Percentiles rank a stretch among this genome's conserved stretches.
These are phyloP conservation scores for Andrena praecox DNA, from an alignment of 2,888 invertebrate genomes.

Conservation along the genomic window DNA sequence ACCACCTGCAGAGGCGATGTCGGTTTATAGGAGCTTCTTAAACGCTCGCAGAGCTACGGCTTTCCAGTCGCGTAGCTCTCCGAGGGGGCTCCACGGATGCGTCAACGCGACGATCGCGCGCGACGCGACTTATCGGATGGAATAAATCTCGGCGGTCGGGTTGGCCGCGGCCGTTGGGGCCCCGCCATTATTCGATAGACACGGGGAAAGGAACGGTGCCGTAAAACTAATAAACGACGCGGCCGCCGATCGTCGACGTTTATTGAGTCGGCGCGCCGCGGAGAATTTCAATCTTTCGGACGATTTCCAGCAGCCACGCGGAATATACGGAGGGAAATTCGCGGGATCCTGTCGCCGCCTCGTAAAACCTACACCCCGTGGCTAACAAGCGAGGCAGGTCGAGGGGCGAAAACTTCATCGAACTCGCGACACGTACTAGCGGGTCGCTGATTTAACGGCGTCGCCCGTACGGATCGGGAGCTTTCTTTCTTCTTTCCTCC, in stretches of 20 bases:
- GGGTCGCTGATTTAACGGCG: slow-evolving; percentile 13
- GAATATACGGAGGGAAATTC: slow-evolving; percentile 31
- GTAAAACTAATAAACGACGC: slow-evolving; percentile 70
- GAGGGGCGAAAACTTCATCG: slow-evolving; percentile 27
- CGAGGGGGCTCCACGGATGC: slow-evolving; percentile 17
- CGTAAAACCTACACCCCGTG: background rate
- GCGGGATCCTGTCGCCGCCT: slow-evolving; percentile 27
- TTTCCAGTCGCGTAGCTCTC: slow-evolving; percentile 2
- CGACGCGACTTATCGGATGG: slow-evolving; percentile 46
- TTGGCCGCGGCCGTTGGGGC: slow-evolving; percentile 10
- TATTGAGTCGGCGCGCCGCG: slow-evolving; percentile 52
- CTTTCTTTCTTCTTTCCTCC: background rate
- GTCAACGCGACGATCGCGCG: slow-evolving; percentile 12
- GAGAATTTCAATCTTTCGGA: slow-evolving; percentile 61
- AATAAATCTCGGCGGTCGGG: slow-evolving; percentile 49
- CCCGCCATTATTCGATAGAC: slow-evolving; percentile 50
- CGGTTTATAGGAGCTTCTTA: slow-evolving; percentile 9
- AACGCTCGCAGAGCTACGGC: background rate
- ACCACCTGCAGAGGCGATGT: slow-evolving; percentile 22
- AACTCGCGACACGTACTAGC: slow-evolving; percentile 14
- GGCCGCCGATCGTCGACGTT: slow-evolving; percentile 50
- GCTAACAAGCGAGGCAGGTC: background rate
- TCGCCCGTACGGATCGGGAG: background rate
- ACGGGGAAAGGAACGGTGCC: slow-evolving; percentile 49
- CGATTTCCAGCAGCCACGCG: slow-evolving; percentile 44